Evolutionary conservation across 2,113 vertebrate species (phyloP).

Genomic region (Chaenogobius annularis): DNA sequence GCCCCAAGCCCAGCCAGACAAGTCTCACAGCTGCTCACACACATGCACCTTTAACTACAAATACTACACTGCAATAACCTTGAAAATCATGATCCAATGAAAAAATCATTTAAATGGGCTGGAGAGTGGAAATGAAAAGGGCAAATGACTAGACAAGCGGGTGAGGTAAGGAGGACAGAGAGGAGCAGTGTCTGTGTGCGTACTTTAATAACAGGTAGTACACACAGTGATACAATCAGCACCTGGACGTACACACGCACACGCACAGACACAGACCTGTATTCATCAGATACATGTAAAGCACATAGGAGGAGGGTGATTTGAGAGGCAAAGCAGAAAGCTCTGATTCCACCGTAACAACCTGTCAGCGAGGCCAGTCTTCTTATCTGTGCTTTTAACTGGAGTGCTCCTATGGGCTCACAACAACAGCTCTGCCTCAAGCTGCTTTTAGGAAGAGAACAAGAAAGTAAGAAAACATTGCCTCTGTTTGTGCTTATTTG

Average conservation of each 20-base stretch:
- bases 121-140: slow-evolving; percentile 58
- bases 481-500: background rate
- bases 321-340: slow-evolving; percentile 67
- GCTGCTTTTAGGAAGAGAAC: slow-evolving; percentile 35
- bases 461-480: background rate
- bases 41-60: slow-evolving; percentile 35
- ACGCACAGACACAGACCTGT: slow-evolving; percentile 9
- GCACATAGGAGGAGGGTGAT: slow-evolving; percentile 39
- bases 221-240: slow-evolving; percentile 29
- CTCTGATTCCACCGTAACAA: slow-evolving; percentile 45
- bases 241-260: slow-evolving; percentile 14
- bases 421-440: slow-evolving; percentile 10
- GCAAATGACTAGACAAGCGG: slow-evolving; percentile 53
- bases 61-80: slow-evolving; percentile 45
- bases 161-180: slow-evolving; percentile 38
- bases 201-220: slow-evolving; percentile 50
- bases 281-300: slow-evolving; percentile 16
- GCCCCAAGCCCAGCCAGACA: slow-evolving; percentile 49
- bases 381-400: slow-evolving; percentile 11
- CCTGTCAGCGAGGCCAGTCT: slow-evolving; percentile 8
- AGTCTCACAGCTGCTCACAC: slow-evolving; percentile 41
- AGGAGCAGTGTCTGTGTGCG: slow-evolving; percentile 19
- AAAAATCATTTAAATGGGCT: slow-evolving; percentile 38
- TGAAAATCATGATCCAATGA: slow-evolving; percentile 42
- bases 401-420: background rate